A percentile compares a stretch with the other conserved stretches of the same genome.
These are phyloP conservation scores for Trachelus tabidus DNA, from an alignment of 2,888 invertebrate species.

Conservation along the genomic window DNA sequence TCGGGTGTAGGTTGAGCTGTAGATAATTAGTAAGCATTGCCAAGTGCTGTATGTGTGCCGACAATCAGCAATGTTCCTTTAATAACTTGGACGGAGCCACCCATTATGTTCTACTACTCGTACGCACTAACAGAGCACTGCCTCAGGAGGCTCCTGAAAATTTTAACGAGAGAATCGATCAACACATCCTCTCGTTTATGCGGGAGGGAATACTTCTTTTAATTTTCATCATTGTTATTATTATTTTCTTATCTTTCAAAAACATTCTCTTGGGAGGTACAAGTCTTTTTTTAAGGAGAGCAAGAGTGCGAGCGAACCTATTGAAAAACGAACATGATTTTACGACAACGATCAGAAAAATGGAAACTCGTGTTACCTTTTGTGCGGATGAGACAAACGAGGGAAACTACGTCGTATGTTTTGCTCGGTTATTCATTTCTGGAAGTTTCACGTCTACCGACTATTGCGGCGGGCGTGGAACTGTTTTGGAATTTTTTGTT, in stretches of 20 bases:
- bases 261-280: background rate
- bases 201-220: background rate
- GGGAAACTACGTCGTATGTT: background rate
- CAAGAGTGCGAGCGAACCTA: conserved; percentile 11
- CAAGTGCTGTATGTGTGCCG: conserved; percentile 67
- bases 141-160: background rate
- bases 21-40: conserved; percentile 63
- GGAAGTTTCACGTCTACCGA: background rate
- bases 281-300: conserved; percentile 14
- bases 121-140: conserved; percentile 15
- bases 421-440: background rate
- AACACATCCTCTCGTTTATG: background rate
- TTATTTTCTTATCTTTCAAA: conserved; percentile 6
- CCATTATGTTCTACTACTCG: conserved; percentile 36
- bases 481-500: background rate
- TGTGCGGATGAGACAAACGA: background rate
- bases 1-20: conserved; percentile 63
- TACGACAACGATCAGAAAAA: background rate
- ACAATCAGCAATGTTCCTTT: conserved; percentile 65
- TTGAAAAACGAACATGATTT: background rate
- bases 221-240: background rate
- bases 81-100: conserved; percentile 50
- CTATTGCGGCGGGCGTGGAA: background rate
- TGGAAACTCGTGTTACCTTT: background rate
- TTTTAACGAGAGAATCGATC: background rate